Evolutionary conservation across 2,888 invertebrate genomes (phyloP), one percentile per base, ranked within the genome.

Genomic region (Oxyteleia sp.): DNA sequence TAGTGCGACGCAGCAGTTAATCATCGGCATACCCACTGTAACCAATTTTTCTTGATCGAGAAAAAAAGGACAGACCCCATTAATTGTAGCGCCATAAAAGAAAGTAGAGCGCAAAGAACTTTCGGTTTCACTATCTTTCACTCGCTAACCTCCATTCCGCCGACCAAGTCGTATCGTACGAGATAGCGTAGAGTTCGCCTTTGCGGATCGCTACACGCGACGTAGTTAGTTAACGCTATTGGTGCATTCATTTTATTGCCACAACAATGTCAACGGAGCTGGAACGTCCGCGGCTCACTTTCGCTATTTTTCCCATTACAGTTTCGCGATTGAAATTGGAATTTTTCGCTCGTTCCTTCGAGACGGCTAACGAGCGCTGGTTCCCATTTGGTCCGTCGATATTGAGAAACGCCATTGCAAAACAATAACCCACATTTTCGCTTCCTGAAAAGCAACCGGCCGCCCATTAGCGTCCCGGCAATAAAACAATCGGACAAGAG

Each of bases 71-170:
- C 35, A 81, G 86, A 85, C 87, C 87, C 57, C 86, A 88, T 89
- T 87, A 85, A 82, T 81, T 85, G 75, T 72, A 74, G 74, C 61
- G 64, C 85, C 84, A 75, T 86, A 88, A 88, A 90, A 90, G 92
- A 91, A 92, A 92, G 92, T 92, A 87, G 92, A 91, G 89, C 92
- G 90, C 87, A 86, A 84, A 87, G 86, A 90, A 92, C 92, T 91
- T 91, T 92, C 91, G 87, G 88, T 92, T 93, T 93, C 88, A 87
- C 84, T 84, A 87, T 90, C 89, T 90, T 89, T 89, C 89, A 87
- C 90, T 89, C 81, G 83, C 83, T 85, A 88, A 87, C 88, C 89
- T 88, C 88, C 78, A 87, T 88, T 87, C 82, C 71, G 29, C 38
- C 66, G 57, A 43, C n/a, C n/a, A n/a, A 61, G 63, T n/a, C 35